Conservation (phyloP, 2,888 invertebrate species). For the Rhorus exstirpatorius region DNA sequence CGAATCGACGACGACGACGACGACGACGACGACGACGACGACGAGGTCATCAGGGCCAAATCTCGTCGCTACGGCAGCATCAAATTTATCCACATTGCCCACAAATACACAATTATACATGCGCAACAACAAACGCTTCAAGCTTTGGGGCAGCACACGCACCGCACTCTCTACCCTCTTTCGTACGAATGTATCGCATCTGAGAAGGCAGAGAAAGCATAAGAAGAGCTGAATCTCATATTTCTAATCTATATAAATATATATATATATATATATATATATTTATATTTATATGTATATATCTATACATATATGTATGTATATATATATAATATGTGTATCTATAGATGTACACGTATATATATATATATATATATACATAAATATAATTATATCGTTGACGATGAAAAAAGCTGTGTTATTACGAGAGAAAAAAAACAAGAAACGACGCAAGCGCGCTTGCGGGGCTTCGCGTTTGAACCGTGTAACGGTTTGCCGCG, state of each 20-base stretch:
- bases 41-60: too few relatives aligned
- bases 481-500: constrained; percentile 27
- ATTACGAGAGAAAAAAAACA: neutral
- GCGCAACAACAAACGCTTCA: constrained; percentile 83
- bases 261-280: constrained; percentile 68
- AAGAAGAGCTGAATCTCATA: constrained; percentile 80
- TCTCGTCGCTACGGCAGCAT: constrained; percentile 73
- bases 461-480: too few relatives aligned
- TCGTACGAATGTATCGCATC: constrained; percentile 78
- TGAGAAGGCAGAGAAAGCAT: constrained; percentile 80
- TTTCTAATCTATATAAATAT: constrained; percentile 62
- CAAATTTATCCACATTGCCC: constrained; percentile 73
- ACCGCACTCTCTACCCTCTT: constrained; percentile 81
- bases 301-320: constrained; percentile 36
- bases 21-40: too few relatives aligned
- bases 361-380: constrained; percentile 61
- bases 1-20: too few relatives aligned
- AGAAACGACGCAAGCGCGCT: neutral
- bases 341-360: too few relatives aligned
- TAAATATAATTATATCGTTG: constrained; percentile 16
- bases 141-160: constrained; percentile 81
- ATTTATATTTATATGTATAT: constrained; percentile 62
- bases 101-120: constrained; percentile 80
- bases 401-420: constrained; percentile 30
- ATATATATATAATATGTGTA: constrained; percentile 67